A percentile compares a stretch with the other conserved stretches of the same genome.
These are phyloP conservation scores for Leucophora obtusa DNA, from an alignment of 2,888 invertebrate species.

Conservation along the genomic window DNA sequence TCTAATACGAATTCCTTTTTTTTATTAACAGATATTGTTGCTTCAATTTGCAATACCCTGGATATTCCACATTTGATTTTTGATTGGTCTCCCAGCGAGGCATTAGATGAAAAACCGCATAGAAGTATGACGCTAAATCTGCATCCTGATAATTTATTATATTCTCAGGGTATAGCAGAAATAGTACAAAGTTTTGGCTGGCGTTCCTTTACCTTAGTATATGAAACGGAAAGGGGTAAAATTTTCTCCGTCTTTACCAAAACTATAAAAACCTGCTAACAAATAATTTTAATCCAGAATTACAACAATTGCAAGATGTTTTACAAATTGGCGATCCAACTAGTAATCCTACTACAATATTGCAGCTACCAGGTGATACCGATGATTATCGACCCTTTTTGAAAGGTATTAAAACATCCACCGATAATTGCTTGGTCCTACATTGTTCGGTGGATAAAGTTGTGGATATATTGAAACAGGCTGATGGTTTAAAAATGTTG, in stretches of 20 bases:
- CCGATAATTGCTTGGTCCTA: constrained; percentile 86
- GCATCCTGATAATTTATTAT: constrained; percentile 83
- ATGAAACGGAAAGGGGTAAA: constrained; percentile 88
- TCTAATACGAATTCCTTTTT: not conserved
- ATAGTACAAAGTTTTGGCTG: constrained; percentile 87
- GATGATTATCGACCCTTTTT: constrained; percentile 83
- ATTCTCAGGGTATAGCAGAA: constrained; percentile 85
- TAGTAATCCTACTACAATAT: constrained; percentile 84
- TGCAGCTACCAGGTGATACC: constrained; percentile 81
- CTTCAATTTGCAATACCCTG: constrained; percentile 82
- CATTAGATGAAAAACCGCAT: constrained; percentile 75
- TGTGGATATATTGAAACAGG: constrained; percentile 84
- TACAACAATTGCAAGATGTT: constrained; percentile 88
- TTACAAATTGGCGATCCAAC: constrained; percentile 85
- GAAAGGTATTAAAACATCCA: constrained; percentile 86
- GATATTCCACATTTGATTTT: constrained; percentile 83
- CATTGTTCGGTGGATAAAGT: constrained; percentile 87
- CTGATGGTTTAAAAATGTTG: constrained; percentile 89
- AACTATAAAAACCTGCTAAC: not conserved
- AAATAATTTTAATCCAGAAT: constrained; percentile 78
- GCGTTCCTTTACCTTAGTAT: constrained; percentile 89
- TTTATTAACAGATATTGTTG: constrained; percentile 71
- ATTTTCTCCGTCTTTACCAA: not conserved
- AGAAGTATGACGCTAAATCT: constrained; percentile 84
- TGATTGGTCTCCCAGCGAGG: constrained; percentile 81